Evolutionary conservation across 2,113 vertebrate genomes (phyloP).

Genomic region (Zingel zingel): DNA sequence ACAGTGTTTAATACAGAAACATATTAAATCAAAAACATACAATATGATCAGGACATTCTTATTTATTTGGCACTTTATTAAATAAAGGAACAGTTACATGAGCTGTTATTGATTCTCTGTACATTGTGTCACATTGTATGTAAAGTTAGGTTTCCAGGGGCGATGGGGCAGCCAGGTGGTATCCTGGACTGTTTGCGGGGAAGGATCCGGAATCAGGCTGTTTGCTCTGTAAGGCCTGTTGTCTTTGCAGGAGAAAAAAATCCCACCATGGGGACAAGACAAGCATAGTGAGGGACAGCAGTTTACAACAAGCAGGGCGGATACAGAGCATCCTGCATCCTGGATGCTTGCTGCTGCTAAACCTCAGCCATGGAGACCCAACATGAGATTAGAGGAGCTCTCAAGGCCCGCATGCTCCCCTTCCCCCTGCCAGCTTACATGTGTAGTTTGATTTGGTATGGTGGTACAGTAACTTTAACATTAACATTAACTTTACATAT

Average conservation of each 20-base stretch:
- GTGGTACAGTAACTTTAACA: background rate
- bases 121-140: conserved; percentile 29
- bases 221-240: conserved; percentile 71
- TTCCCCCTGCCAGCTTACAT: background rate
- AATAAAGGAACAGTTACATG: conserved; percentile 2
- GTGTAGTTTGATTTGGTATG: background rate
- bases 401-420: background rate
- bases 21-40: conserved; percentile 2
- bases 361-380: conserved; percentile 79
- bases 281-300: conserved; percentile 36
- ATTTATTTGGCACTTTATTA: background rate
- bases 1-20: background rate
- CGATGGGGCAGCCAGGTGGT: conserved; percentile 55
- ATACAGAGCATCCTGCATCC: conserved; percentile 83
- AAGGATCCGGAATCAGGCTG: conserved; percentile 72
- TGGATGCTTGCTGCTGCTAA: conserved; percentile 79
- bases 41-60: background rate
- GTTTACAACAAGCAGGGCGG: conserved; percentile 51
- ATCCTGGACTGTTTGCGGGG: conserved; percentile 76
- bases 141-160: conserved; percentile 67
- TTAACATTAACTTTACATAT: background rate
- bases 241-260: conserved; percentile 65
- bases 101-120: conserved; percentile 21
- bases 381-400: conserved; percentile 50
- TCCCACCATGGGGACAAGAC: conserved; percentile 30